Conservation (phyloP, 2,888 invertebrate genomes). For the Apeira syringaria region DNA sequence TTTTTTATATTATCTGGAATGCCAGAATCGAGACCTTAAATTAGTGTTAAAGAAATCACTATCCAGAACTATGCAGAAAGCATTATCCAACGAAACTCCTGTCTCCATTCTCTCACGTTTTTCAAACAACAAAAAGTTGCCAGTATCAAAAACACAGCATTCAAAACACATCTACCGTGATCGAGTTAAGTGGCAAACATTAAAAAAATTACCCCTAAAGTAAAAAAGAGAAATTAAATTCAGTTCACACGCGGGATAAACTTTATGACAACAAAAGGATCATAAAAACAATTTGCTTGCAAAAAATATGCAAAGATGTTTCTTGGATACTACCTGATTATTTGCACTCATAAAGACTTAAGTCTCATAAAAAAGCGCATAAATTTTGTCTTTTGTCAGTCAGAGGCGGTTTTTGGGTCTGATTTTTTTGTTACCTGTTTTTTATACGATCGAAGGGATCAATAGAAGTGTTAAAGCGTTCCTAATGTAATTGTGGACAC, state of each 20-base stretch:
- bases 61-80: no score
- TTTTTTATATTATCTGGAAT: no score
- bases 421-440: slow-evolving; percentile 31
- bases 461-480: slow-evolving; percentile 41
- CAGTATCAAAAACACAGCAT: slow-evolving; percentile 41
- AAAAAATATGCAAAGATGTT: slow-evolving; percentile 27
- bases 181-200: slow-evolving; percentile 52
- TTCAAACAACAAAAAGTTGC: slow-evolving; percentile 32
- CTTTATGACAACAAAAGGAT: slow-evolving; percentile 39
- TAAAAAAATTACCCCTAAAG: slow-evolving; percentile 35
- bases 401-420: slow-evolving; percentile 6
- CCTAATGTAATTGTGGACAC: slow-evolving; percentile 37
- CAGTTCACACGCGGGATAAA: slow-evolving; percentile 53
- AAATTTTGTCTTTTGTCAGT: slow-evolving; percentile 5
- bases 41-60: no score
- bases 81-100: no score
- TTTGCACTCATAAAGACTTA: not conserved
- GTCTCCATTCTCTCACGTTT: slow-evolving; percentile 41
- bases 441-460: slow-evolving; percentile 36
- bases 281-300: slow-evolving; percentile 33
- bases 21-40: no score
- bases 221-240: slow-evolving; percentile 41
- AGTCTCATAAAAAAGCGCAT: slow-evolving; percentile 8
- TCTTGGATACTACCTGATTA: slow-evolving; percentile 26
- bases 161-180: slow-evolving; percentile 54